Conservation (phyloP, 2,888 invertebrate genomes). For the Scaptodrosophila latifasciaeformis region DNA sequence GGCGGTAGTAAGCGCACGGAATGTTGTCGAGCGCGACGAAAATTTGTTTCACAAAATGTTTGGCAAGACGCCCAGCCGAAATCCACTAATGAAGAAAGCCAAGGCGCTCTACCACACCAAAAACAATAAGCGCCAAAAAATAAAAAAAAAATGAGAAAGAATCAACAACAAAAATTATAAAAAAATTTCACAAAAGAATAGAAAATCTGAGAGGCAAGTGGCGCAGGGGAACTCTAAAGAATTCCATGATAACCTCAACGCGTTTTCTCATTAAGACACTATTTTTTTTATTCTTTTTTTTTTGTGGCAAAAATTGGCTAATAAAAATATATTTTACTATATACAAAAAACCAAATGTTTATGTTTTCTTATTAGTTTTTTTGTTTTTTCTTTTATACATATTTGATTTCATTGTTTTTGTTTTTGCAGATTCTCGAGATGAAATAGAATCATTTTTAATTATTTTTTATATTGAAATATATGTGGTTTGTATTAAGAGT, state of each 20-base stretch:
- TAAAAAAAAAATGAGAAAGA: constrained; percentile 16
- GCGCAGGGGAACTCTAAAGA: constrained; percentile 7
- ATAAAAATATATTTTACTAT: constrained; percentile 21
- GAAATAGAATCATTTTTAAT: too few relatives aligned
- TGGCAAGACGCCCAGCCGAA: constrained; percentile 71
- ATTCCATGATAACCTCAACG: constrained; percentile 48
- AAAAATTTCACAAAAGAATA: not conserved
- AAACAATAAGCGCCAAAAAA: constrained; percentile 22
- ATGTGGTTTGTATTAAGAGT: constrained; percentile 4
- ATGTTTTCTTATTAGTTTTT: constrained; percentile 6
- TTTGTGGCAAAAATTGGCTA: constrained; percentile 2
- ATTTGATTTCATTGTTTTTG: constrained; percentile 1
- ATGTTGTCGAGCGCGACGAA: constrained; percentile 73
- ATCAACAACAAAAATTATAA: not conserved
- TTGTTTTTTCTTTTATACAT: too few relatives aligned
- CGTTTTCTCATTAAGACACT: constrained; percentile 10
- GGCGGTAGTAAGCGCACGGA: constrained; percentile 59
- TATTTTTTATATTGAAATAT: not conserved
- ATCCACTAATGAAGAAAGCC: constrained; percentile 54
- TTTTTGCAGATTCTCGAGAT: too few relatives aligned
- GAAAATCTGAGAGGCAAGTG: not conserved
- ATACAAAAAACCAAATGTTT: constrained; percentile 13
- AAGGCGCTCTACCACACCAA: constrained; percentile 20
- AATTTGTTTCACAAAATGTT: constrained; percentile 71
- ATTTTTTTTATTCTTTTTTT: not conserved